A percentile compares a stretch with the other conserved stretches of the same genome.
These are phyloP conservation scores for Drosophila guanche DNA, from an alignment of 1,140 invertebrate genomes.

Conservation along the genomic window DNA sequence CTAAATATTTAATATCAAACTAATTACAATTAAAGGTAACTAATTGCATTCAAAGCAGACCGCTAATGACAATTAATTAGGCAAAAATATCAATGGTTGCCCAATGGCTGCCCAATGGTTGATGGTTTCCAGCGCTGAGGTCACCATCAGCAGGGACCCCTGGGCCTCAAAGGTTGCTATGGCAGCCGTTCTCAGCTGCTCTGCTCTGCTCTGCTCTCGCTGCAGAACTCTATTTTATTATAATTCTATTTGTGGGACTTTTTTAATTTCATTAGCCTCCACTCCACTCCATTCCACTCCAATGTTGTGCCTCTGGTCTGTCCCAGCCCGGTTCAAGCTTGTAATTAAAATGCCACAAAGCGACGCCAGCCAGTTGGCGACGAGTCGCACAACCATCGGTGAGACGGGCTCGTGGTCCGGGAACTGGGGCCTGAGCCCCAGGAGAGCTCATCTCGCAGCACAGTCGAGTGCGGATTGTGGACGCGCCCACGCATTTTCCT, in stretches of 20 bases:
- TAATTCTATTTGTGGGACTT: slow-evolving; percentile 74
- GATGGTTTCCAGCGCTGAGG: slow-evolving; percentile 20
- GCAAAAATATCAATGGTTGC: slow-evolving; percentile 41
- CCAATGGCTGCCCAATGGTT: too few relatives aligned
- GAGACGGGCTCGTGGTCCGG: slow-evolving; percentile 12
- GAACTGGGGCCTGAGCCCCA: slow-evolving; percentile 11
- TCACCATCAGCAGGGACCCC: slow-evolving; percentile 5
- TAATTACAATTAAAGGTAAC: slow-evolving; percentile 74
- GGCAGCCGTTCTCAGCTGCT: slow-evolving; percentile 22
- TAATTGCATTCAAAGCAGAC: slow-evolving; percentile 60
- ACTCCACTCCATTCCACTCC: neutral
- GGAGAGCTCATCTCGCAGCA: slow-evolving; percentile 46
- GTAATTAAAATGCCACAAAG: slow-evolving; percentile 80
- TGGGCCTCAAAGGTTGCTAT: slow-evolving; percentile 1
- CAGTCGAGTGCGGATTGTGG: slow-evolving; percentile 68
- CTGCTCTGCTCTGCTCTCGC: neutral
- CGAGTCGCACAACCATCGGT: too few relatives aligned
- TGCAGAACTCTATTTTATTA: slow-evolving; percentile 72
- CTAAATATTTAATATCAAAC: slow-evolving; percentile 56
- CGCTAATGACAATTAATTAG: slow-evolving; percentile 75
- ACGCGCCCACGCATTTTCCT: slow-evolving; percentile 79
- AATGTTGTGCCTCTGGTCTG: neutral
- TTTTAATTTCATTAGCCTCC: slow-evolving; percentile 74
- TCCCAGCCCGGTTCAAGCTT: slow-evolving; percentile 33
- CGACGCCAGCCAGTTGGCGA: slow-evolving; percentile 35